phyloP scores from a whole-genome alignment of 2,113 vertebrate genomes.

The Vireo altiloquus region DNA sequence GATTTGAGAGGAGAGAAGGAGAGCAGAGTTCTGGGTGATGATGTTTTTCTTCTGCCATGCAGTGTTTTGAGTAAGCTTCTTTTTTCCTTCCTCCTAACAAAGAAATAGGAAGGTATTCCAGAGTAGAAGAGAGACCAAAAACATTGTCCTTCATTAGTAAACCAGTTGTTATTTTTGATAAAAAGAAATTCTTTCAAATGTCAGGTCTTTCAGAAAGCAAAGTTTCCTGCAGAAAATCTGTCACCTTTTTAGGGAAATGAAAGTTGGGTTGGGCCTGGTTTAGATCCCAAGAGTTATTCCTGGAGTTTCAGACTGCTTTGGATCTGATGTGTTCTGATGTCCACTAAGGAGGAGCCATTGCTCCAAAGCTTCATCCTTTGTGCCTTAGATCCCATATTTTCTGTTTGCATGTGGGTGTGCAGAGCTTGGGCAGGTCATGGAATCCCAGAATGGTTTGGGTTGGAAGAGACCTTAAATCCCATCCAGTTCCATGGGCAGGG shows the following conservation, averaged over 20 bases:
- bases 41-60: neutral
- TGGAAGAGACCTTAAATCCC: neutral
- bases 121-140: neutral
- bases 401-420: rapidly evolving
- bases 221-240: neutral
- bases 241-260: neutral
- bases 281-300: neutral
- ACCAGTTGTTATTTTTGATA: neutral
- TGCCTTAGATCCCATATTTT: rapidly evolving
- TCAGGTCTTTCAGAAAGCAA: neutral
- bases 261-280: neutral
- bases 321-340: neutral
- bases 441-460: neutral
- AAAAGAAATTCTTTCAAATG: neutral
- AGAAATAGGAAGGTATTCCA: neutral
- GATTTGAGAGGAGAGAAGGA: neutral
- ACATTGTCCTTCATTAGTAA: neutral
- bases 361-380: neutral
- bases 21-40: neutral
- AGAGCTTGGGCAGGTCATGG: neutral
- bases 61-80: neutral
- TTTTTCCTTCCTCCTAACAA: neutral
- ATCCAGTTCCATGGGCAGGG: neutral
- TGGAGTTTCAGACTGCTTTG: neutral
- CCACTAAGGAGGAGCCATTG: neutral